These are phyloP conservation scores for Callaeas wilsoni DNA, from an alignment of 2,113 vertebrate genomes.

Conservation along the genomic window DNA sequence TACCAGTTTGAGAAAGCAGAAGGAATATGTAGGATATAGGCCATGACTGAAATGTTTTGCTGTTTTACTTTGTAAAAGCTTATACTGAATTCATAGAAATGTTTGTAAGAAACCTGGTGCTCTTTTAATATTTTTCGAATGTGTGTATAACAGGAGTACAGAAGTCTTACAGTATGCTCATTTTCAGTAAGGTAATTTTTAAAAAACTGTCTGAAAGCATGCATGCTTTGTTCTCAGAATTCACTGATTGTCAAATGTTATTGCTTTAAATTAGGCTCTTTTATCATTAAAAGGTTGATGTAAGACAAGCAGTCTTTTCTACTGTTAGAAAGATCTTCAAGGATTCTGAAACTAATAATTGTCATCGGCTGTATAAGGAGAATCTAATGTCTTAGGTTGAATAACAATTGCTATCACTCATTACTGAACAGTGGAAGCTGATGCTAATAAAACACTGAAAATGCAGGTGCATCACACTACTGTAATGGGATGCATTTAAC, in stretches of 20 bases:
- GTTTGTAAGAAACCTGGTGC: neutral
- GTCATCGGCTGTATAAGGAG: neutral
- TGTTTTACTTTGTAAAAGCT: neutral
- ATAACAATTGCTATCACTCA: neutral
- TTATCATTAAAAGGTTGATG: neutral
- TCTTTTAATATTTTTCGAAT: neutral
- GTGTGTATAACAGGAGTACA: neutral
- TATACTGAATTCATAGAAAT: neutral
- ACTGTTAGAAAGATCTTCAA: neutral
- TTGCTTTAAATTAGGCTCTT: neutral
- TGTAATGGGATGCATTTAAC: neutral
- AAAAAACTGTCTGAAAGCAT: neutral
- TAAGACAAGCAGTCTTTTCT: neutral
- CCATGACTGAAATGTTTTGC: neutral
- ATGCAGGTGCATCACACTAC: neutral
- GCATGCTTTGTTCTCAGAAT: neutral
- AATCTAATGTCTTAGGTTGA: neutral
- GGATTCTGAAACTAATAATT: neutral
- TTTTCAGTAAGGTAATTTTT: neutral
- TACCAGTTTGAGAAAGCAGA: neutral
- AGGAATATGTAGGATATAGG: neutral
- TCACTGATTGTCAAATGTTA: neutral
- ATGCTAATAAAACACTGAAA: neutral
- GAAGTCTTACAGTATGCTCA: neutral
- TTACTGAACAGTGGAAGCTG: neutral